These are phyloP conservation scores for Listronotus bonariensis DNA, from an alignment of 1,140 invertebrate species.

Conservation along the genomic window DNA sequence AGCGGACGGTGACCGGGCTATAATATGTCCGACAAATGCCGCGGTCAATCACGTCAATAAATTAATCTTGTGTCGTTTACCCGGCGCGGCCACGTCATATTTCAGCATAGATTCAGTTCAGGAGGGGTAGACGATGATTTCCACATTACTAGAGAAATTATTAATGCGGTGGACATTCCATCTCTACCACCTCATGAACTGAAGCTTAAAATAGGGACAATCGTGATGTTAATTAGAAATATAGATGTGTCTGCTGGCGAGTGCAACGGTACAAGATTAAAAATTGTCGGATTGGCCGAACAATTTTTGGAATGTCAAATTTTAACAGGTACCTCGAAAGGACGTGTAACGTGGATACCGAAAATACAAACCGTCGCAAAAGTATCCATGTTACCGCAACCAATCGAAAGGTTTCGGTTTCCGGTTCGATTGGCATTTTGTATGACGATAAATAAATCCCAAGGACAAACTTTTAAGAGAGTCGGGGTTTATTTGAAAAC, in stretches of 20 bases:
- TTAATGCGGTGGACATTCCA: background rate
- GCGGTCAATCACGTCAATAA: background rate
- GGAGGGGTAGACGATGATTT: background rate
- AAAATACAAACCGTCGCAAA: no score
- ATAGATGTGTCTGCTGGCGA: background rate
- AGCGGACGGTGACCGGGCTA: background rate
- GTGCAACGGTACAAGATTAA: constrained; percentile 11
- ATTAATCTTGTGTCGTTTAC: background rate
- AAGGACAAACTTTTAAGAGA: no score
- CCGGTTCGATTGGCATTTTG: no score
- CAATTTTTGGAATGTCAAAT: constrained; percentile 1
- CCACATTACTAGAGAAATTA: background rate
- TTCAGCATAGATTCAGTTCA: background rate
- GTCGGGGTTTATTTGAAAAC: no score
- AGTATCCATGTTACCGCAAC: no score
- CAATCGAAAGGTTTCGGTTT: no score
- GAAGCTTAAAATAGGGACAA: background rate
- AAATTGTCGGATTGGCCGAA: background rate
- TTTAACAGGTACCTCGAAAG: background rate
- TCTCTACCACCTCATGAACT: background rate
- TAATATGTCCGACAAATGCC: constrained; percentile 1
- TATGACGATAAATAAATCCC: no score
- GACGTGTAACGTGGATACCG: no score
- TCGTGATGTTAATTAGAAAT: constrained; percentile 5
- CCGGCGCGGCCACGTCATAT: background rate